A percentile compares a stretch with the other conserved stretches of the same genome.
These are phyloP conservation scores for Oppia nitens DNA, from an alignment of 1,140 invertebrate genomes.

Conservation along the genomic window DNA sequence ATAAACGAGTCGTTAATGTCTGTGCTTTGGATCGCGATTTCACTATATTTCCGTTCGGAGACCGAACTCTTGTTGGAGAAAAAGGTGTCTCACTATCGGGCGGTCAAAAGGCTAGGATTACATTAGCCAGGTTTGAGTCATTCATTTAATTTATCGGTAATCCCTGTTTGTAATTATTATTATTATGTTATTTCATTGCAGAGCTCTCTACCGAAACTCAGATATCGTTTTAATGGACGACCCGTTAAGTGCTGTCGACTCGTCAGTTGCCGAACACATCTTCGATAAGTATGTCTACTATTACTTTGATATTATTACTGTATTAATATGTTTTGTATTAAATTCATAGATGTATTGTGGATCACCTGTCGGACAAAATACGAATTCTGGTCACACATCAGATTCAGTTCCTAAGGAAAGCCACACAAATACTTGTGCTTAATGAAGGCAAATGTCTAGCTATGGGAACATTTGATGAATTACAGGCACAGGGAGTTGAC, in stretches of 20 bases:
- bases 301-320: background rate
- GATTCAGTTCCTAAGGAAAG: conserved; percentile 41
- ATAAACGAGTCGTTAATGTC: conserved; percentile 39
- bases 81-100: conserved; percentile 81
- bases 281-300: conserved; percentile 22
- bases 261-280: conserved; percentile 32
- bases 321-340: background rate
- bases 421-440: conserved; percentile 54
- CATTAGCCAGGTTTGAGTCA: conserved; percentile 55
- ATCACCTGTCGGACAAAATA: conserved; percentile 14
- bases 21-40: conserved; percentile 25
- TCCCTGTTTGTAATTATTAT: too few relatives aligned
- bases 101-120: conserved; percentile 86
- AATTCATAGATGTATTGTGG: conserved; percentile 11
- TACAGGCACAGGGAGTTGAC: conserved; percentile 10
- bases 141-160: too few relatives aligned
- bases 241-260: conserved; percentile 35
- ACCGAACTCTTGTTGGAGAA: conserved; percentile 20
- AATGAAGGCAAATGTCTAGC: conserved; percentile 33
- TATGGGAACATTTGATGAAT: conserved; percentile 5
- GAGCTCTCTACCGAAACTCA: conserved; percentile 31
- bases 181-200: too few relatives aligned
- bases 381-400: conserved; percentile 32
- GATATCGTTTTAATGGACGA: conserved; percentile 36
- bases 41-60: conserved; percentile 26